phyloP scores from a whole-genome alignment of 2,888 invertebrate species.

The Nephrotoma flavescens region DNA sequence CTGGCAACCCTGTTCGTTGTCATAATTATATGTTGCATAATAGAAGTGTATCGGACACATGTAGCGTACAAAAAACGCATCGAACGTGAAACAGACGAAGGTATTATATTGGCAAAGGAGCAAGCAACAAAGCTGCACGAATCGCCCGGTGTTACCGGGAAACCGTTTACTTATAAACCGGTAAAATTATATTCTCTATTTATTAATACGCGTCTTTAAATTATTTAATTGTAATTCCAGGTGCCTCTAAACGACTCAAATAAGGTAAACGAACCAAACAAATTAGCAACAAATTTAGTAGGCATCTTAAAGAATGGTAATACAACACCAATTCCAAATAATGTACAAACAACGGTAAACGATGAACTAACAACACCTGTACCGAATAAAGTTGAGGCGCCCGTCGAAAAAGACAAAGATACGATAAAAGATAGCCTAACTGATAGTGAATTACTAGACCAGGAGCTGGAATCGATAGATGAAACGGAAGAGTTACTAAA shows the following conservation, averaged over 20 bases:
- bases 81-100: slow-evolving; percentile 62
- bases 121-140: slow-evolving; percentile 55
- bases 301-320: slow-evolving; percentile 31
- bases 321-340: slow-evolving; percentile 14
- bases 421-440: background rate
- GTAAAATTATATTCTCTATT: slow-evolving; percentile 23
- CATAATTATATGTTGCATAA: slow-evolving; percentile 48
- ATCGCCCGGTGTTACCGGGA: slow-evolving; percentile 32
- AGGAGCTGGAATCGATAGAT: slow-evolving; percentile 42
- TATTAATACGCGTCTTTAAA: background rate
- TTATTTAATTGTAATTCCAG: slow-evolving; percentile 12
- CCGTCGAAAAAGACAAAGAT: slow-evolving; percentile 21
- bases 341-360: slow-evolving; percentile 13
- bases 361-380: slow-evolving; percentile 6
- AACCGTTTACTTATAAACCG: slow-evolving; percentile 36
- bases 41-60: slow-evolving; percentile 65
- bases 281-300: slow-evolving; percentile 21
- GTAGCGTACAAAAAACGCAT: slow-evolving; percentile 55
- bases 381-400: slow-evolving; percentile 16
- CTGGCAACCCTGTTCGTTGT: slow-evolving; percentile 60
- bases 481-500: slow-evolving; percentile 19
- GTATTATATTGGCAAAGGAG: slow-evolving; percentile 56
- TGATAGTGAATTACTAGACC: slow-evolving; percentile 37
- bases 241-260: slow-evolving; percentile 18
- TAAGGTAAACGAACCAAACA: slow-evolving; percentile 16